Evolutionary conservation across 2,888 invertebrate species (phyloP), one percentile per base, ranked within the genome.

Genomic region (Eristalinus aeneus): DNA sequence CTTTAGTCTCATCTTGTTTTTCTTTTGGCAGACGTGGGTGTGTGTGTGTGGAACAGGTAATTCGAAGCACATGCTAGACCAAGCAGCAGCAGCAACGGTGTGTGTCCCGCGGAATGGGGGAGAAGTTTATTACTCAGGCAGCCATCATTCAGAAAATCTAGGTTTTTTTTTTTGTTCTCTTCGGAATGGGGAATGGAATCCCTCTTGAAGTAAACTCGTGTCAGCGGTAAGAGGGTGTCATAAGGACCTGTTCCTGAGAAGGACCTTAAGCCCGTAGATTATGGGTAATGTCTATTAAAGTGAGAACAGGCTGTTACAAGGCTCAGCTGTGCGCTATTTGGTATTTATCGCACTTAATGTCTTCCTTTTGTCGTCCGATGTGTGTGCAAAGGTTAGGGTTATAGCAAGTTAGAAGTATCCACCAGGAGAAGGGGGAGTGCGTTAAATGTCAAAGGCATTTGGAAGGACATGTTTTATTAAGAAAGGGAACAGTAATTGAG

Each of bases 61-160:
- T 86, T 86, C 82, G 78, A 53, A 82, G 79, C 86, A 86, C 74
- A 86, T 86, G 86, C 71, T 82, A 74, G 77, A 81, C 68, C 72
- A 71, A 71, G 46, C 79, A 74, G 60, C 46, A 46, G 46, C n/a
- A n/a, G n/a, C n/a, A n/a, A 8, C 46, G 8, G 16, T 46, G 46
- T 46, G 46, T 2, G n/a, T 27, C 4, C n/a, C 1, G 46, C 10
- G 23, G 56, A 63, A n/a, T n/a, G n/a, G n/a, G n/a, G 72, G 31
- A 68, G 32, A 56, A 69, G 81, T 82, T 86, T 82, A 86, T 81
- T 85, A 69, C 79, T 64, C 46, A 12, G 34, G 81, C 69, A 75
- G 67, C 76, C 85, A 85, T 85, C 85, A 77, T 81, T 77, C 81
- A 85, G 39, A 72, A 53, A 71, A 64, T 77, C 63, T 9, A 63